Conservation (phyloP, 2,797 vertebrate genomes). For the Sarcoramphus papa region DNA sequence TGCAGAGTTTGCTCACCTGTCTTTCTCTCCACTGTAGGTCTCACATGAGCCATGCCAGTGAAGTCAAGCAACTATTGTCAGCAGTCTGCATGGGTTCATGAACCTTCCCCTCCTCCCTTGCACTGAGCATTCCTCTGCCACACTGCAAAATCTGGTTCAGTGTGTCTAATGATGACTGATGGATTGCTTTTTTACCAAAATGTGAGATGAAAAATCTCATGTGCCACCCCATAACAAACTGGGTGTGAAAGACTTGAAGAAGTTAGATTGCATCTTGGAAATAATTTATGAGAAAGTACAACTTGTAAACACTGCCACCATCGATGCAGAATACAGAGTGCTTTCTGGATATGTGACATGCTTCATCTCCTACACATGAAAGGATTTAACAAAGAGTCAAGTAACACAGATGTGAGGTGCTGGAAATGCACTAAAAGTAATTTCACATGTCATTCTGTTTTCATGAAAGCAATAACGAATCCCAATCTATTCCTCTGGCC, state of each 20-base stretch:
- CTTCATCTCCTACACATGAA: neutral
- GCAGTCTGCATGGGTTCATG: neutral
- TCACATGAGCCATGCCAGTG: neutral
- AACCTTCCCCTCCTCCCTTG: neutral
- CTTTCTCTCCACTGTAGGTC: neutral
- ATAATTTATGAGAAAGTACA: neutral
- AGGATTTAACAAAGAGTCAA: neutral
- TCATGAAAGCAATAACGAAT: neutral
- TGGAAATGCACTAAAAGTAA: neutral
- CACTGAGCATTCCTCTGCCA: neutral
- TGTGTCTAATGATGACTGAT: neutral
- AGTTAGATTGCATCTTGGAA: neutral
- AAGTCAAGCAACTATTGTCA: neutral
- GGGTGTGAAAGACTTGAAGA: neutral
- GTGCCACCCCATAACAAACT: neutral
- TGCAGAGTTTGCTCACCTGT: neutral
- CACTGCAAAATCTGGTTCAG: neutral
- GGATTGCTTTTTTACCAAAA: neutral
- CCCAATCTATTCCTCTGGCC: neutral
- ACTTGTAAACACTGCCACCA: neutral
- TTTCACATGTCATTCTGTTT: neutral
- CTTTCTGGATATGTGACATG: neutral
- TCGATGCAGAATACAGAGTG: neutral
- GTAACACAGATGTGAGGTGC: neutral
- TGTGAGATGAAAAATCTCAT: neutral